A percentile compares a stretch with the other conserved stretches of the same genome.
These are phyloP conservation scores for Lordiphosa andalusiaca DNA, from an alignment of 2,888 invertebrate species.

Conservation along the genomic window DNA sequence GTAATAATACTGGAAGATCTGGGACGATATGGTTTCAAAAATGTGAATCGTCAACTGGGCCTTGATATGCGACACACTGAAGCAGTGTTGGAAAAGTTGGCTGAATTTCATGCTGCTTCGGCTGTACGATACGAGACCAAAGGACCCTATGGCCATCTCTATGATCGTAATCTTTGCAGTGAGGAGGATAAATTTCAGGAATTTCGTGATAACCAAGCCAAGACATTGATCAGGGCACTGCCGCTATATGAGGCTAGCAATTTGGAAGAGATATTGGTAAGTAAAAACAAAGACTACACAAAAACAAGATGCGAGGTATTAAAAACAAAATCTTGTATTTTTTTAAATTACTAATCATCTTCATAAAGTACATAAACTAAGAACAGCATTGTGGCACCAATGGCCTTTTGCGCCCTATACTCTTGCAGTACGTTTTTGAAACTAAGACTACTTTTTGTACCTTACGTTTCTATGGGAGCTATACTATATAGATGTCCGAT, in stretches of 20 bases:
- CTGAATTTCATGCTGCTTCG: conserved; percentile 81
- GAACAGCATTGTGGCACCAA: too few species aligned
- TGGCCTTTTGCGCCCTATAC: too few species aligned
- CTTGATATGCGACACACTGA: conserved; percentile 79
- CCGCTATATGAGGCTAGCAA: conserved; percentile 41
- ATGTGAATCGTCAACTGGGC: conserved; percentile 61
- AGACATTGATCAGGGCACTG: conserved; percentile 39
- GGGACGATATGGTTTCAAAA: conserved; percentile 45
- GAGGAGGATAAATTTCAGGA: conserved; percentile 46
- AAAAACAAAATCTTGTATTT: too few species aligned
- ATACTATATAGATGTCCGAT: too few species aligned
- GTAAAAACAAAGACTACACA: background rate
- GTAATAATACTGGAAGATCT: conserved; percentile 76
- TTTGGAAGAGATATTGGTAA: conserved; percentile 60
- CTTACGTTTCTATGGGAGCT: too few species aligned
- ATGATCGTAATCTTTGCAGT: conserved; percentile 55
- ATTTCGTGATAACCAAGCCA: conserved; percentile 41
- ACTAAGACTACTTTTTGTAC: too few species aligned
- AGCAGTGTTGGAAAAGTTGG: conserved; percentile 77
- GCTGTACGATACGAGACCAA: conserved; percentile 77
- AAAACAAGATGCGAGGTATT: too few species aligned
- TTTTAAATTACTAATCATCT: too few species aligned
- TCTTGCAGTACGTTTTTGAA: too few species aligned
- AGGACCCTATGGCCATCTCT: conserved; percentile 62
- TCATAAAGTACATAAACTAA: too few species aligned